A percentile compares a stretch with the other conserved stretches of the same genome.
Evolutionary conservation across 2,797 vertebrate genomes (phyloP).

Genomic region (Alosa sapidissima): DNA sequence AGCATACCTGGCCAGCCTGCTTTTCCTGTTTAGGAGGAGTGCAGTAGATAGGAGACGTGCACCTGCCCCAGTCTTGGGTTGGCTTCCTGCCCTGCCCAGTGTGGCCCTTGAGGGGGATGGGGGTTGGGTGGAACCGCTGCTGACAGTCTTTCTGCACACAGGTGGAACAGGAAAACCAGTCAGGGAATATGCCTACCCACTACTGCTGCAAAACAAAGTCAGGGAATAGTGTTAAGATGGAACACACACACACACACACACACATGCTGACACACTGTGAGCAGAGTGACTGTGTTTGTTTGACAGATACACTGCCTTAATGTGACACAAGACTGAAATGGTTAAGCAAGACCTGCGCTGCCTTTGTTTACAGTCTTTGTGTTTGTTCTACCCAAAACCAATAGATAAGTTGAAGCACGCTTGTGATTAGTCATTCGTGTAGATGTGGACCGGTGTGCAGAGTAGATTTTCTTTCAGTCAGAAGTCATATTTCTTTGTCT

Average conservation of each 20-base stretch:
- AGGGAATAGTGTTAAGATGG: not conserved
- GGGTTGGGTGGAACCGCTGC: not conserved
- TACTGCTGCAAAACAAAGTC: not conserved
- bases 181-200: not conserved
- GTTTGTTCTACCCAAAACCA: not conserved
- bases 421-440: not conserved
- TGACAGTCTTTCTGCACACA: not conserved
- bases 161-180: not conserved
- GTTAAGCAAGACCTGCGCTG: not conserved
- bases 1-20: slow-evolving; percentile 33
- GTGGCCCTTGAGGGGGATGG: not conserved
- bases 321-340: not conserved
- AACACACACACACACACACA: not conserved
- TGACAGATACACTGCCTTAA: not conserved
- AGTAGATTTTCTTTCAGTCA: too few relatives aligned
- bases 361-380: not conserved
- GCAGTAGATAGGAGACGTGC: not conserved
- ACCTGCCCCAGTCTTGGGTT: not conserved
- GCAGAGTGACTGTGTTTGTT: not conserved
- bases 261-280: not conserved
- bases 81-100: not conserved
- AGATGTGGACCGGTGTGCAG: not conserved
- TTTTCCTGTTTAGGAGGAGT: slow-evolving; percentile 45
- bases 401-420: not conserved
- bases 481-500: too few relatives aligned